Evolutionary conservation across 92 coral and sea anemone genomes (phyloP).

Genomic region (Isaurus tuberculatus): DNA sequence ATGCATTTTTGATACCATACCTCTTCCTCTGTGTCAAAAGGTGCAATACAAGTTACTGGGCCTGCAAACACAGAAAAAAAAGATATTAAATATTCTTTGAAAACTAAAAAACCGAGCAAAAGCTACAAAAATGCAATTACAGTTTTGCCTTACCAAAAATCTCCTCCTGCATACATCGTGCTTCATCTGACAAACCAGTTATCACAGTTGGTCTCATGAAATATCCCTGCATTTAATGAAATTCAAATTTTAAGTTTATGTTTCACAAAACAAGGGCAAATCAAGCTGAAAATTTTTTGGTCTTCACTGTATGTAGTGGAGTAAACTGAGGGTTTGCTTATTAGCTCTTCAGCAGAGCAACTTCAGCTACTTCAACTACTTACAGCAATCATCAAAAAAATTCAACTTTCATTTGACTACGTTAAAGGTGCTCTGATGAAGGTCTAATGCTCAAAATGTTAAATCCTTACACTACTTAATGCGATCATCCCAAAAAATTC

Average conservation of each 20-base stretch:
- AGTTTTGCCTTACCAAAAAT: conserved; percentile 71
- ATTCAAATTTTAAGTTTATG: background rate
- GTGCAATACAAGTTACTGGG: conserved; percentile 79
- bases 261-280: too few relatives aligned
- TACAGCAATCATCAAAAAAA: too few relatives aligned
- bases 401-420: too few relatives aligned
- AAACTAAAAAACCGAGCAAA: background rate
- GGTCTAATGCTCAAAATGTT: too few relatives aligned
- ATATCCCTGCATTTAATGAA: conserved; percentile 61
- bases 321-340: too few relatives aligned
- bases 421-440: too few relatives aligned
- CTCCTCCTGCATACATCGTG: conserved; percentile 95
- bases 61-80: conserved; percentile 47
- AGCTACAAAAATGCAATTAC: background rate
- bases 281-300: too few relatives aligned
- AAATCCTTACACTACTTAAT: too few relatives aligned
- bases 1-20: conserved; percentile 36
- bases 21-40: conserved; percentile 87
- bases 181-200: conserved; percentile 71
- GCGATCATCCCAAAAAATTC: too few relatives aligned
- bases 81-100: background rate
- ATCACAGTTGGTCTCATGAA: conserved; percentile 90
- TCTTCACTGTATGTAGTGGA: too few relatives aligned
- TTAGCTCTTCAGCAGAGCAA: too few relatives aligned
- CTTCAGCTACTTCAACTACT: too few relatives aligned